Percentiles rank a stretch among this genome's conserved stretches.
Conservation (phyloP, 2,113 vertebrate species). For the Emydura subglobosa region DNA sequence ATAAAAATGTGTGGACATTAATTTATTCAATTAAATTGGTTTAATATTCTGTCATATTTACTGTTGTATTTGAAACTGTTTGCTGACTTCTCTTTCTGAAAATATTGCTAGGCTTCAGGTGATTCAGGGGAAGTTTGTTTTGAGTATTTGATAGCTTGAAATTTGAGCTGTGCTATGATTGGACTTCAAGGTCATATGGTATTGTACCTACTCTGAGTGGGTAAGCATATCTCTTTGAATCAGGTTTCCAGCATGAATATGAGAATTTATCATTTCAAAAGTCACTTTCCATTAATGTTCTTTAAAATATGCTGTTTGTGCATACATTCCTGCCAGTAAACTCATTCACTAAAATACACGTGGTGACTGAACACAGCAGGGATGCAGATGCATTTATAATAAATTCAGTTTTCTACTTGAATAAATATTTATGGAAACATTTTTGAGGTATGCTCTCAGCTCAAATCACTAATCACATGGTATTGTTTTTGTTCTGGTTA, state of each 20-base stretch:
- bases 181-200: neutral
- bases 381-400: neutral
- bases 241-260: neutral
- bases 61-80: neutral
- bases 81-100: neutral
- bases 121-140: neutral
- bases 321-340: neutral
- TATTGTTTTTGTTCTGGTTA: neutral
- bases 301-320: neutral
- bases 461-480: neutral
- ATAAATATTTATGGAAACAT: fast-evolving
- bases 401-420: neutral
- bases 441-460: neutral
- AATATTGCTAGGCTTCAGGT: neutral
- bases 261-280: neutral
- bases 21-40: neutral
- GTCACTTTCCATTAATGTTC: neutral
- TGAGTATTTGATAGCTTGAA: neutral
- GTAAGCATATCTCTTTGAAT: neutral
- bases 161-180: neutral
- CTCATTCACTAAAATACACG: neutral
- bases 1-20: neutral
- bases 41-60: neutral
- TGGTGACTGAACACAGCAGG: neutral
- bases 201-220: neutral